Conservation (phyloP, 1,140 invertebrate species). For the Sycophila sp. region DNA sequence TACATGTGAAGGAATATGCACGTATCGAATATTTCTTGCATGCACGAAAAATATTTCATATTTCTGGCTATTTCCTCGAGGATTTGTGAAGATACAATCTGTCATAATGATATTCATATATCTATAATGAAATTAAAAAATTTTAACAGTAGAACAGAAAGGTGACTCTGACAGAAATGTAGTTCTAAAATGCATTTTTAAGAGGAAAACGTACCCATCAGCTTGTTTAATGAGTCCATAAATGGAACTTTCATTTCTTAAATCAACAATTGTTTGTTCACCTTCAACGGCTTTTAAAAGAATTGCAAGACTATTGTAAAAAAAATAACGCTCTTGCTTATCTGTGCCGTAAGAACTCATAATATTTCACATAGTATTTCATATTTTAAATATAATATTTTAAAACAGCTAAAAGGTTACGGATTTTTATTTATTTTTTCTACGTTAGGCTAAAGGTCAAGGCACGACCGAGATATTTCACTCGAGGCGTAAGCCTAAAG, state of each 20-base stretch:
- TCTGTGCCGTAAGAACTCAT: neutral
- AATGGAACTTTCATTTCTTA: constrained; percentile 72
- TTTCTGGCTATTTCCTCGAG: constrained; percentile 62
- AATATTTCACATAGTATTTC: neutral
- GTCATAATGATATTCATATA: constrained; percentile 74
- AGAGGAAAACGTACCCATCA: constrained; percentile 68
- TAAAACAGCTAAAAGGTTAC: neutral
- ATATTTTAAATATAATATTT: neutral
- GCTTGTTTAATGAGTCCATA: constrained; percentile 68
- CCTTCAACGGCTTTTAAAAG: constrained; percentile 72
- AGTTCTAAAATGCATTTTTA: neutral
- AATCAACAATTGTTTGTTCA: constrained; percentile 72
- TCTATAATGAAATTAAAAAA: constrained; percentile 57
- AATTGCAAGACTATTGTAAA: constrained; percentile 70
- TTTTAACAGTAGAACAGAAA: neutral
- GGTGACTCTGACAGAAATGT: neutral
- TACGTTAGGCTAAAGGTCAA: too few species aligned
- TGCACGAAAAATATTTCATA: constrained; percentile 72
- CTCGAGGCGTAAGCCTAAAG: too few species aligned
- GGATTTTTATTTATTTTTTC: neutral
- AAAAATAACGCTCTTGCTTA: constrained; percentile 63
- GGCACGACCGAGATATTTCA: too few species aligned
- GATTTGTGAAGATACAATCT: constrained; percentile 70
- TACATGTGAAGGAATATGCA: constrained; percentile 74
- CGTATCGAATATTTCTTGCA: constrained; percentile 72